Base-by-base conservation (phyloP, 2,888 invertebrate species). In the Osedax fenrisi region DNA sequence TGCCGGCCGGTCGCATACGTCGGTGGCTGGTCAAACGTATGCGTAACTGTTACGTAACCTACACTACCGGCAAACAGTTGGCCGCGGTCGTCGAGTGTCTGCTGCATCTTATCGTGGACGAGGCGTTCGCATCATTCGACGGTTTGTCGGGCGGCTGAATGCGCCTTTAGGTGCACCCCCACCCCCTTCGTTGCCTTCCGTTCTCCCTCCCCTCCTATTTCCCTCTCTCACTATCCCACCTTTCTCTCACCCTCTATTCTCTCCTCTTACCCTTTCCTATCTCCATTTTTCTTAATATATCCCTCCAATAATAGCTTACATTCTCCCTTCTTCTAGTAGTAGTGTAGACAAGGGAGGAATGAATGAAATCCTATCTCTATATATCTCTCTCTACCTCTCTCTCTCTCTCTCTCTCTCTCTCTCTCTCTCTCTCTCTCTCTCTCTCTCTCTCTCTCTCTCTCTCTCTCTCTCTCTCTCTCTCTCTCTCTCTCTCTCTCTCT, bases 381-480 rank as follows among this genome's bases (percentile, higher is more conserved):
- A 70, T 74, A 13, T 41, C 70, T 74, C 41, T 73, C 71, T 73
- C 56, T 73, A 3, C 22, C 26, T 74, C 72, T 73, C 59, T 61
- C 71, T 75, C 22, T 74, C 75, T 61, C 59, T 41, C 72, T 56
- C 61, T 61, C 72, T 74, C 72, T 61, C 75, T 75, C 72, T 56
- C 72, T 73, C 72, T 27, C 26, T 74, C 21, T 74, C 23, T 74
- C 73, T 74, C 71, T 74, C 71, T 41, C 41, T 41, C 74, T 74
- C 74, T 74, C 72, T 74, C 74, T 74, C 71, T 74, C 71, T 74
- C 71, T 74, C 75, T 75, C 73, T 75, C 67, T 75, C 75, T 75
- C 75, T 66, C 74, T 75, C 75, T 66, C 73, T 75, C 75, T 75
- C 75, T 75, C 75, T 66, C 74, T 75, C 75, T 75, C 75, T 75